These are phyloP conservation scores for Caenorhabditis tropicalis DNA, from an alignment of 1,140 invertebrate species.

Conservation along the genomic window DNA sequence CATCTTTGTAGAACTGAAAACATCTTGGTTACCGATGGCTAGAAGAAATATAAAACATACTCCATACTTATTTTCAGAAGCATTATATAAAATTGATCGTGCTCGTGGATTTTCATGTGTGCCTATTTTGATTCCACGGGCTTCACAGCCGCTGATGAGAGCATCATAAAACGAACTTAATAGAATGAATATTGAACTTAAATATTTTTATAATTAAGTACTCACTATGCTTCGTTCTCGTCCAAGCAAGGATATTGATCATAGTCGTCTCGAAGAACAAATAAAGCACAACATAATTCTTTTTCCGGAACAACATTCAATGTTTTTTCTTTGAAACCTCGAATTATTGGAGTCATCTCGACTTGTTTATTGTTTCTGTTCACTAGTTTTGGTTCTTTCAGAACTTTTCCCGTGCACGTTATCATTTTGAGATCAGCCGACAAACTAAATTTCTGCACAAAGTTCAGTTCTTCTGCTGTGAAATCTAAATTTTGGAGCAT, in stretches of 20 bases:
- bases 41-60: background rate
- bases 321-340: slow-evolving; percentile 8
- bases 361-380: background rate
- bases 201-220: background rate
- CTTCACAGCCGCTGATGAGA: background rate
- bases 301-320: slow-evolving; percentile 13
- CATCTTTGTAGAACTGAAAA: slow-evolving; percentile 5
- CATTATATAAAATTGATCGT: background rate
- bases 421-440: background rate
- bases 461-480: background rate
- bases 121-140: background rate
- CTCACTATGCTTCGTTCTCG: background rate
- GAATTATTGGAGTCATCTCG: background rate
- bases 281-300: background rate
- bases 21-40: background rate
- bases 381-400: background rate
- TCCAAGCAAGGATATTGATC: background rate
- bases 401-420: background rate
- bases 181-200: background rate
- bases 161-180: background rate
- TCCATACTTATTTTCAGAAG: background rate
- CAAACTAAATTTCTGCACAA: background rate
- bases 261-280: background rate
- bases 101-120: background rate
- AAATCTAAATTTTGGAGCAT: background rate